Evolutionary conservation across 2,888 invertebrate species (phyloP), one percentile per base, ranked within the genome.

Genomic region (Aporophyla lueneburgensis): DNA sequence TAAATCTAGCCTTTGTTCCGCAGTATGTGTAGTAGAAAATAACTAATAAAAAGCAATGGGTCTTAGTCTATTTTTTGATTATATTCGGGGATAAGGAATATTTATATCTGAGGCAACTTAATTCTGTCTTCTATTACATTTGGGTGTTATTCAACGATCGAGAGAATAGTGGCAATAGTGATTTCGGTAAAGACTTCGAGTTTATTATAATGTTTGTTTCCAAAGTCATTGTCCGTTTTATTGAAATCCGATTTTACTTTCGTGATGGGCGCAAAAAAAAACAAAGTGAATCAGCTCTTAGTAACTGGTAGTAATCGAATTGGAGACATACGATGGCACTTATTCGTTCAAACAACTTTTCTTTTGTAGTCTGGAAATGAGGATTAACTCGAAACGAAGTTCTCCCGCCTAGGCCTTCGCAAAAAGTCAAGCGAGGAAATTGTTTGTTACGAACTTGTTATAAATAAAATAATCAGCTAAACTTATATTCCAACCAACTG

Each of bases 31-130:
- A 76, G 70, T 67, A 87, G 77, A 87, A 81, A 87, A 87, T 83
- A 79, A 79, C 43, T 65, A 78, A 79, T 87, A 87, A 86, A 85
- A 89, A 76, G 40, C 62, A 81, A 86, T 79, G 80, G 62, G 43
- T 73, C 77, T 67, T 72, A 49, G 67, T 63, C 21, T 78, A n/a
- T 67, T 68, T 78, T 77, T 21, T 62, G 69, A 67, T 74, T 81
- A 78, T 80, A 77, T 71, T 69, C 27, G 61, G 21, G 56, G 59
- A 59, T 49, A 61, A 51, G 21, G 40, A 78, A 74, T 72, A 78
- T 74, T 71, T 80, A 19, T 76, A 78, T 67, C 61, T 70, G 53
- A 70, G 12, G 12, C 51, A 62, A 51, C 54, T 65, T 71, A 51
- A 68, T 76, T 46, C 33, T 58, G n/a, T 53, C 24, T 73, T 79